These are phyloP conservation scores for Quadroppia sp. DNA, from an alignment of 2,888 invertebrate species.

Conservation along the genomic window DNA sequence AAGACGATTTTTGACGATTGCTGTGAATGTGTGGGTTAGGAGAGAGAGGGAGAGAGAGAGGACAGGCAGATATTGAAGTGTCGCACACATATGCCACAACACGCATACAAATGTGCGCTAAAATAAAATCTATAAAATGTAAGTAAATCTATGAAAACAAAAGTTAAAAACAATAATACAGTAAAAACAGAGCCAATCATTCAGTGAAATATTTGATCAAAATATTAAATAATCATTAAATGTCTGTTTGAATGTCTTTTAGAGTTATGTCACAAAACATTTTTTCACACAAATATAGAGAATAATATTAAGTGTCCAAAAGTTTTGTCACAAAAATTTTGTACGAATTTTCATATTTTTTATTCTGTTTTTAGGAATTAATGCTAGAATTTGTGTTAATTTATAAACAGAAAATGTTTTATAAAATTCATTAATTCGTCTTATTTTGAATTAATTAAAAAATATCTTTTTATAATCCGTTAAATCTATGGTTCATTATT, in stretches of 20 bases:
- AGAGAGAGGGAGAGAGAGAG: constrained; percentile 2
- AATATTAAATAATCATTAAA: not conserved
- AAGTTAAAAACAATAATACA: not conserved
- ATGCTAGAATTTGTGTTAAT: no score
- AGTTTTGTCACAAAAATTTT: no score
- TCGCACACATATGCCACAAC: constrained; percentile 17
- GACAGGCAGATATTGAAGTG: constrained; percentile 10
- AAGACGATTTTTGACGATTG: not conserved
- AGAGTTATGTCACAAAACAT: no score
- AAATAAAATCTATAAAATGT: constrained; percentile 27
- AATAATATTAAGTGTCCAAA: no score
- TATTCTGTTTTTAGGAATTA: not conserved
- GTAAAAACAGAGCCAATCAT: not conserved
- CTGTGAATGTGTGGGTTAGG: not conserved
- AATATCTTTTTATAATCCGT: not conserved
- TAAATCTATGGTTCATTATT: not conserved
- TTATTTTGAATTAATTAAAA: no score
- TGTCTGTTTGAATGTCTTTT: no score
- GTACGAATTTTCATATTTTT: not conserved
- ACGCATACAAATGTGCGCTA: constrained; percentile 24
- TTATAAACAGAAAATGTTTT: no score
- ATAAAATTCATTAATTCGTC: no score
- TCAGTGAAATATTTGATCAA: not conserved
- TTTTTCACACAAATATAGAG: no score
- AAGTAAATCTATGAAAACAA: not conserved